Conservation (phyloP, 2,888 invertebrate genomes). For the Xestia c-nigrum region DNA sequence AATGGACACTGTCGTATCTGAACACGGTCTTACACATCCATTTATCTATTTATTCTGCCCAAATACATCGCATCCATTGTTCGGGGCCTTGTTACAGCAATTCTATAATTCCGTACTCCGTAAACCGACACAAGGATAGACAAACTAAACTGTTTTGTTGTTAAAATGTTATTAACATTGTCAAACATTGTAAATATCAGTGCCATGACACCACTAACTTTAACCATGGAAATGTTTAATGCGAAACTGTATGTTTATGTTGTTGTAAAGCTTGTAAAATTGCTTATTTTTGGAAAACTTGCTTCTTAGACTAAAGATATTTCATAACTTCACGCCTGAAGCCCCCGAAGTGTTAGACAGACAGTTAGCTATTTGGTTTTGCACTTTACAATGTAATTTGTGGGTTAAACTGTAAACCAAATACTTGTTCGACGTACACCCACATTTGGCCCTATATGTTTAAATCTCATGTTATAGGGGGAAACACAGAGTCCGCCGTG, state of each 20-base stretch:
- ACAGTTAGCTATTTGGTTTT: too few relatives aligned
- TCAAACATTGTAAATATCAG: slow-evolving; percentile 31
- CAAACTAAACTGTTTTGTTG: slow-evolving; percentile 63
- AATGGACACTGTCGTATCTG: slow-evolving; percentile 3
- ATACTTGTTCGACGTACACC: too few relatives aligned
- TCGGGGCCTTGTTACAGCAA: slow-evolving; percentile 63
- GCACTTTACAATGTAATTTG: too few relatives aligned
- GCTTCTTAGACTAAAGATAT: not conserved
- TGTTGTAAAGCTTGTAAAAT: not conserved
- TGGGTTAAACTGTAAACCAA: too few relatives aligned
- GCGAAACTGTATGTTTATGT: slow-evolving; percentile 6
- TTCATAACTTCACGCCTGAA: not conserved
- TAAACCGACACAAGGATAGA: slow-evolving; percentile 74
- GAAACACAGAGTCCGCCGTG: too few relatives aligned
- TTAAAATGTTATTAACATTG: slow-evolving; percentile 69
- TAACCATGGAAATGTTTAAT: not conserved
- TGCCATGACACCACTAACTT: slow-evolving; percentile 19
- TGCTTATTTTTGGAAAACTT: not conserved
- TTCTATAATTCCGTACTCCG: slow-evolving; percentile 62
- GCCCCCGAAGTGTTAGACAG: too few relatives aligned
- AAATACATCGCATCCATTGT: slow-evolving; percentile 55
- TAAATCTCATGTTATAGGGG: too few relatives aligned
- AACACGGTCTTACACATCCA: slow-evolving; percentile 39
- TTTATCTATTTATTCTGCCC: slow-evolving; percentile 57
- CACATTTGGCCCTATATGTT: too few relatives aligned